Evolutionary conservation across 2,888 invertebrate species (phyloP), one percentile per base, ranked within the genome.

Genomic region (Byasa hedistus): DNA sequence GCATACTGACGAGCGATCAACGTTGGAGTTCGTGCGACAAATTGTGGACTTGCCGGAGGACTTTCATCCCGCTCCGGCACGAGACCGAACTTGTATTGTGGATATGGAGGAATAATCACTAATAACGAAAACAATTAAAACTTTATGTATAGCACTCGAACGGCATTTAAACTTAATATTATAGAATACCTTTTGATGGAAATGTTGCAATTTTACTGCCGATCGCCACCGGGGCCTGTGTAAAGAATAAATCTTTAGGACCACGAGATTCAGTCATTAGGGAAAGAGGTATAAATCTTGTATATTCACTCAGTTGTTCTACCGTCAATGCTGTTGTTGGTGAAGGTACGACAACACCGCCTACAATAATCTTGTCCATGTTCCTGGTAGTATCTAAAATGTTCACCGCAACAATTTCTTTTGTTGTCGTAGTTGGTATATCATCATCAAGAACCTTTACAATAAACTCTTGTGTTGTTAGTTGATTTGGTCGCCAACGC

Each of bases 371-470:
- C 69, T 84, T 86, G 69, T 88, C 86, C 51, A 64, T 74, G 52
- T 72, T 71, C 68, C 78, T 81, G 21, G 80, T 79, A 21, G 72
- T 52, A 3, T 84, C 79, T 66, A 81, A 78, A 70, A 91, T 87
- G 69, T 90, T 89, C 19, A 90, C 76, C 60, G 87, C 90, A 54
- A 83, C 75, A 32, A 90, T 71, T 71, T 79, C 76, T 57, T 81
- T 80, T 17, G 76, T 66, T 22, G 68, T 77, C 17, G 79, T 64
- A 48, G 83, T 79, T 59, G 83, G 71, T 54, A 83, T 55, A 39
- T 87, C 88, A 48, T 91, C 91, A 69, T 91, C 91, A 66, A 89
- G 82, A 69, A 91, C 85, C 77, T 91, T 87, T n/a, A 91, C 89
- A 69, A 91, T 76, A 69, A 91, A 91, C 70, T 89, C 86, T 66